Base-by-base conservation (phyloP, 2,888 invertebrate genomes). In the Drosophila fulvimacula region DNA sequence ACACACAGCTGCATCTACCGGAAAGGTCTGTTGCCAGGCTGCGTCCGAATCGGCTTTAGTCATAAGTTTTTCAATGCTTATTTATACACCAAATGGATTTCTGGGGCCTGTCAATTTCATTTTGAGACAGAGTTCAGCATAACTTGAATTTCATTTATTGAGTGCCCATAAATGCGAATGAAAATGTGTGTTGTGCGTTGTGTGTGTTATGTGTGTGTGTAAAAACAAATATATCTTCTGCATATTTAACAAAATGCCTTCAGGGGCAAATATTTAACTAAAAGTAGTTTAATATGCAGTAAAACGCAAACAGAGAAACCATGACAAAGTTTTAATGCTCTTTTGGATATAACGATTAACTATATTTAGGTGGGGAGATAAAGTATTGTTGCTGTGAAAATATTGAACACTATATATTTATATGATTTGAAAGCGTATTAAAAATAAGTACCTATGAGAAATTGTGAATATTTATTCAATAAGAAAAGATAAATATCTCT, bases 51-150 rank as follows among this genome's bases (percentile, higher is more conserved):
- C 76, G 82, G 79, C 82, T 76, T 63, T 69, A 53, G 63, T 69
- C 74, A 70, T 81, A 81, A 74, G 61, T 86, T 73, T 62, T 48
- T 48, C 24, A 9, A 66, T 53, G 57, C 75, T 70, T 87, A 84
- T 82, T 81, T 84, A 68, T 81, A 84, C 88, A 76, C 78, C 78
- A 69, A 66, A 66, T 70, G 69, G 63, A 57, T 73, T 68, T 68
- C 34, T 42, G 24, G 39, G 24, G 34, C 34, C 65, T 76, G 76
- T 76, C 74, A 73, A 51, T 60, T 63, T 32, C 34, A 32, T 72
- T 61, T 63, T 38, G 36, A 24, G 34, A 52, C 52, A 38, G 52
- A 49, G 55, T 34, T 55, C n/a, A 44, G 48, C 42, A 57, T 24
- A 49, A 51, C 68, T 69, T 49, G 56, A 65, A 73, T 59, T 62